Evolutionary conservation across 1,140 invertebrate species (phyloP).

Genomic region (Pseudomyrmex gracilis): DNA sequence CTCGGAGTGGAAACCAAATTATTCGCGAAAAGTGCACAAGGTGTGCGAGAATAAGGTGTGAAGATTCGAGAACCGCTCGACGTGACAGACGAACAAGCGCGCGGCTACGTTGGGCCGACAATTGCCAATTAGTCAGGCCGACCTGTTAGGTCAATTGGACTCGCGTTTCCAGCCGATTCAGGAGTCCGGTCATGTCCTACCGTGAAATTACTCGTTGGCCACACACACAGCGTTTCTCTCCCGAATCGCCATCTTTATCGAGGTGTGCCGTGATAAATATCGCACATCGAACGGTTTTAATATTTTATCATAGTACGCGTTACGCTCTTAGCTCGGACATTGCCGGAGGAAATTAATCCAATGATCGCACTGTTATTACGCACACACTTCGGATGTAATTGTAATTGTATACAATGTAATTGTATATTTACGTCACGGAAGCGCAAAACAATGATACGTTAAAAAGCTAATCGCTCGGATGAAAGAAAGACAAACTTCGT

Average conservation of each 20-base stretch:
- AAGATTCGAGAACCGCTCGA: constrained; percentile 42
- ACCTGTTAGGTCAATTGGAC: constrained; percentile 83
- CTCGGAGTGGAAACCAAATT: too few relatives aligned
- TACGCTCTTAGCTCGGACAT: too few relatives aligned
- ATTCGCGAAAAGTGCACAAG: constrained; percentile 38
- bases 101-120: constrained; percentile 81
- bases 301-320: too few relatives aligned
- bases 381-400: not conserved
- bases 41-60: constrained; percentile 45
- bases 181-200: constrained; percentile 81
- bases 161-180: constrained; percentile 80
- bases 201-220: constrained; percentile 78
- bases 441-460: not conserved
- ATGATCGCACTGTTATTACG: not conserved
- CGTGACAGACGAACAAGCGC: constrained; percentile 65
- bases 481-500: constrained; percentile 1
- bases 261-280: not conserved
- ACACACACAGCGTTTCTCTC: constrained; percentile 66
- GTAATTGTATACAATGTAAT: too few relatives aligned
- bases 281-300: not conserved
- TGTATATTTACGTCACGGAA: not conserved
- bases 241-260: constrained; percentile 3
- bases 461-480: not conserved
- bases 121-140: constrained; percentile 84
- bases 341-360: not conserved